Percentiles rank a stretch among this genome's conserved stretches.
Conservation (phyloP, 2,113 vertebrate genomes). For the Dryoscopus gambensis region DNA sequence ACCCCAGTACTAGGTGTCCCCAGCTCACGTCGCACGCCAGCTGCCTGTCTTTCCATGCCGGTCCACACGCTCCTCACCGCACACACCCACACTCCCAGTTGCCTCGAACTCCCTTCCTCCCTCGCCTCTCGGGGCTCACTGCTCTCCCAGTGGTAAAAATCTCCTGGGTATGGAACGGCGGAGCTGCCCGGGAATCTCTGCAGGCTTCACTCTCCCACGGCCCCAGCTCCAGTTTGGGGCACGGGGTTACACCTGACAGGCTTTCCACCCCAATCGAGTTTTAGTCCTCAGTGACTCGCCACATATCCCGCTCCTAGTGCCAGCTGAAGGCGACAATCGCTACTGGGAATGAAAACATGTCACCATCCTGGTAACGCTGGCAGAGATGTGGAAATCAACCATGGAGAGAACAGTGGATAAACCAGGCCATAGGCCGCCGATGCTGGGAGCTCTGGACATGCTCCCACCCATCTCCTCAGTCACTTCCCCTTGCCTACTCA, state of each 20-base stretch:
- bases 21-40: fast-evolving
- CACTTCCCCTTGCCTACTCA: background rate
- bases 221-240: background rate
- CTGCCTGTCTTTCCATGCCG: background rate
- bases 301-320: background rate
- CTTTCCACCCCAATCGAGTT: background rate
- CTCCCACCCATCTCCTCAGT: background rate
- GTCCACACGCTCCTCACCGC: background rate
- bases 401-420: background rate
- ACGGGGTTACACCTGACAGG: background rate
- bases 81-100: background rate
- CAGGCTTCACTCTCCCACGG: fast-evolving
- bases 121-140: fast-evolving
- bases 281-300: background rate
- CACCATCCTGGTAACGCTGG: background rate
- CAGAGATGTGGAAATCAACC: background rate
- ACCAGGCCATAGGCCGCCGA: background rate
- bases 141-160: fast-evolving
- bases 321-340: background rate
- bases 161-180: fast-evolving
- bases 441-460: background rate
- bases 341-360: background rate
- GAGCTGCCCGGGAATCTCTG: background rate
- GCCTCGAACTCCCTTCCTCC: background rate
- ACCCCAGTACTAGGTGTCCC: background rate